phyloP scores from a whole-genome alignment of 2,113 vertebrate species.

The Procapra przewalskii region DNA sequence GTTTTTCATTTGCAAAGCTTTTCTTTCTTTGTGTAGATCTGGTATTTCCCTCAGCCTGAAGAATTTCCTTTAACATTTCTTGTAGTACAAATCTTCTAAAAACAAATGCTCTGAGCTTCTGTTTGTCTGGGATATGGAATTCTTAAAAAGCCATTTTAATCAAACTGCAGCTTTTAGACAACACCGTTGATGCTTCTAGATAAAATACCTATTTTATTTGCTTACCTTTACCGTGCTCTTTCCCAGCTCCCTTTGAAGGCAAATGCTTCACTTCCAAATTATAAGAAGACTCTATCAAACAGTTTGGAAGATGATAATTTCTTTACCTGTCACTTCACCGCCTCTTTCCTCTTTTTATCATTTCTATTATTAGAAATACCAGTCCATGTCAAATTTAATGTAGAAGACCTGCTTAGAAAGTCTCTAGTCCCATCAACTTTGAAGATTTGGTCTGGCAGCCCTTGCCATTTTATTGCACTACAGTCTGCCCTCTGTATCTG shows the following conservation, averaged over 20 bases:
- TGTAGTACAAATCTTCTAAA: background rate
- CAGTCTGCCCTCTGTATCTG: background rate
- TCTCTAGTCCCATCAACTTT: background rate
- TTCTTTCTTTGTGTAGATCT: background rate
- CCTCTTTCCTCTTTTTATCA: background rate
- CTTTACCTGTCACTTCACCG: background rate
- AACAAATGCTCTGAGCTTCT: background rate
- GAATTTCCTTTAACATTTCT: slow-evolving; percentile 3
- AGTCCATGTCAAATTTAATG: background rate
- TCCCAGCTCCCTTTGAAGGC: background rate
- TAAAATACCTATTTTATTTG: background rate
- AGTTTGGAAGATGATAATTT: background rate
- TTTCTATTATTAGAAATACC: background rate
- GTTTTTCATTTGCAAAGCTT: background rate
- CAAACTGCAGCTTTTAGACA: background rate
- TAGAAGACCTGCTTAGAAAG: background rate
- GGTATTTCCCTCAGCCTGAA: background rate
- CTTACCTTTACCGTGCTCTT: background rate
- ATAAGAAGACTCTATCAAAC: background rate
- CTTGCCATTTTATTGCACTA: background rate
- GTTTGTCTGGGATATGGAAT: background rate
- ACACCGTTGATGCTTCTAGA: background rate
- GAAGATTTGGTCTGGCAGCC: background rate
- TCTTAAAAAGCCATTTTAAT: background rate
- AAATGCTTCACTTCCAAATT: background rate